Percentiles rank a stretch among this genome's conserved stretches.
phyloP scores from a whole-genome alignment of 2,888 invertebrate species.

The Polydrusus tereticollis region DNA sequence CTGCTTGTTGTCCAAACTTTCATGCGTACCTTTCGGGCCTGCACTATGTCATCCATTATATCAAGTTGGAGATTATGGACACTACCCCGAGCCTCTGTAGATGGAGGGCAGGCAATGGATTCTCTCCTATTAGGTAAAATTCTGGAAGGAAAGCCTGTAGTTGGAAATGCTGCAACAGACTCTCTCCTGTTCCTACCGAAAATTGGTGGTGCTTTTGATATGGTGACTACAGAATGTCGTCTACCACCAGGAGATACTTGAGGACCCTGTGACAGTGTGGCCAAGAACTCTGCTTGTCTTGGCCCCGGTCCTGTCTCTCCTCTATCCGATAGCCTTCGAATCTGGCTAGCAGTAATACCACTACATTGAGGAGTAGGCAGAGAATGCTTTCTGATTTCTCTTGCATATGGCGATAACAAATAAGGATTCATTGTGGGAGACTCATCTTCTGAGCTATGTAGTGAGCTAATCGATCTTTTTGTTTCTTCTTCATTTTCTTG shows the following conservation, averaged over 20 bases:
- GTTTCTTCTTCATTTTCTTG: slow-evolving; percentile 72
- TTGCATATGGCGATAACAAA: slow-evolving; percentile 82
- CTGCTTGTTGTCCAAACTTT: slow-evolving; percentile 88
- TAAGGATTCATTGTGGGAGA: slow-evolving; percentile 82
- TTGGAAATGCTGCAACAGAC: slow-evolving; percentile 84
- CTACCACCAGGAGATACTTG: slow-evolving; percentile 81
- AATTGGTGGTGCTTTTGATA: slow-evolving; percentile 81
- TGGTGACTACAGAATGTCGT: slow-evolving; percentile 88
- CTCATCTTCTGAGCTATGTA: slow-evolving; percentile 79
- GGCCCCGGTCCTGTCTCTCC: slow-evolving; percentile 81
- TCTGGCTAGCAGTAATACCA: slow-evolving; percentile 90
- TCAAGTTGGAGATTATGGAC: slow-evolving; percentile 87
- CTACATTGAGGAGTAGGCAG: slow-evolving; percentile 87
- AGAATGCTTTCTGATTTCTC: slow-evolving; percentile 84
- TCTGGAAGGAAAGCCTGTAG: slow-evolving; percentile 68
- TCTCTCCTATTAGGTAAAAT: slow-evolving; percentile 62
- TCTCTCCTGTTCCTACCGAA: slow-evolving; percentile 85
- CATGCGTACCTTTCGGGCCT: slow-evolving; percentile 85
- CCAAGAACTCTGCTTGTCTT: slow-evolving; percentile 85
- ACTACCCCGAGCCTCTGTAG: slow-evolving; percentile 80
- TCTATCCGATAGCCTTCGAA: slow-evolving; percentile 85
- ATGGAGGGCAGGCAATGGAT: slow-evolving; percentile 72
- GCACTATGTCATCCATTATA: slow-evolving; percentile 90
- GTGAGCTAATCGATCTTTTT: slow-evolving; percentile 67
- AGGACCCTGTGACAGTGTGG: slow-evolving; percentile 83